These are phyloP conservation scores for Hyppa rectilinea DNA, from an alignment of 2,888 invertebrate species.

Conservation along the genomic window DNA sequence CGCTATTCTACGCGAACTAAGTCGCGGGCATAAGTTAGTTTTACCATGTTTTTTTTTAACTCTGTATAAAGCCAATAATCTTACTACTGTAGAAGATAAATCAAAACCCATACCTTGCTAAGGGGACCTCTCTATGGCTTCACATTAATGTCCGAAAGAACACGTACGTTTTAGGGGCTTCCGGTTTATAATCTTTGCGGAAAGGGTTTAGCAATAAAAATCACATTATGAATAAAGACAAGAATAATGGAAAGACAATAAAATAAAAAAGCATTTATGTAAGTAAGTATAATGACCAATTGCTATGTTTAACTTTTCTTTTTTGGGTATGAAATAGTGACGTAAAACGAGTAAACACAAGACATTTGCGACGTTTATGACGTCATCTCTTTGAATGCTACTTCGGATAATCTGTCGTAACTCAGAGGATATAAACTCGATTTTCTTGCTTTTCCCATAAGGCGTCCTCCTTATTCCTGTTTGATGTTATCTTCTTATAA, in stretches of 20 bases:
- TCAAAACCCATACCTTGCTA: neutral
- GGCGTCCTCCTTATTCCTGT: slow-evolving; percentile 20
- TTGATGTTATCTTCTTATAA: slow-evolving; percentile 25
- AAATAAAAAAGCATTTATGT: neutral
- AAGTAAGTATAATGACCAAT: neutral
- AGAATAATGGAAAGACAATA: neutral
- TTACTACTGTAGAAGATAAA: no score
- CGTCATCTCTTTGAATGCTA: slow-evolving; percentile 26
- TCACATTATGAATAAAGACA: neutral
- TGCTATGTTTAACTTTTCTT: neutral
- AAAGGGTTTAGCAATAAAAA: neutral
- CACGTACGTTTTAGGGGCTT: neutral
- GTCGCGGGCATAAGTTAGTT: no score
- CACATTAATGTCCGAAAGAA: neutral
- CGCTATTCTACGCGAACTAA: no score
- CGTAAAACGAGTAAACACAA: slow-evolving; percentile 2
- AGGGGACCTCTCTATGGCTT: neutral
- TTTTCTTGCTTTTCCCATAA: slow-evolving; percentile 39
- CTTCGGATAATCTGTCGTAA: slow-evolving; percentile 45
- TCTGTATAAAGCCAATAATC: neutral
- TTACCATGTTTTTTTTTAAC: neutral
- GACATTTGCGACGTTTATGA: slow-evolving; percentile 29
- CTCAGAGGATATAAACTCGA: slow-evolving; percentile 31
- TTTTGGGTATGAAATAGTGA: neutral
- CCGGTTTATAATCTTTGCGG: neutral